These are phyloP conservation scores for Thera obeliscata DNA, from an alignment of 2,888 invertebrate species.

Conservation along the genomic window DNA sequence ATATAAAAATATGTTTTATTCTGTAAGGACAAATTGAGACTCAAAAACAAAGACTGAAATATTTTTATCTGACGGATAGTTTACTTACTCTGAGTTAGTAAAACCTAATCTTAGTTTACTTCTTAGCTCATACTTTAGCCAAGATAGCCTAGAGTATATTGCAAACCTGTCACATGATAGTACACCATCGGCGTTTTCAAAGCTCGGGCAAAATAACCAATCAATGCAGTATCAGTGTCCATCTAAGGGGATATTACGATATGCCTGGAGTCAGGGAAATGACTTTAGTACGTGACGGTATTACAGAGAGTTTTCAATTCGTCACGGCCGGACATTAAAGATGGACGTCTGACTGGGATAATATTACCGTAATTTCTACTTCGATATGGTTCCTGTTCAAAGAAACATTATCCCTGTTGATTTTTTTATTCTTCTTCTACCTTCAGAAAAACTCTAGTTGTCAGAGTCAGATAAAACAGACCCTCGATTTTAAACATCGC, in stretches of 20 bases:
- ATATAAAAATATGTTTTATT: too few relatives aligned
- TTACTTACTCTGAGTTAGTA: too few relatives aligned
- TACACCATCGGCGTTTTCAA: background rate
- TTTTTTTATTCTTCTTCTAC: background rate
- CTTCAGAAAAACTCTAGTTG: background rate
- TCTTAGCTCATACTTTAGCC: too few relatives aligned
- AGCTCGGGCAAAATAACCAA: constrained; percentile 12
- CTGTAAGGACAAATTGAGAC: too few relatives aligned
- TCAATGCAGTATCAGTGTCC: constrained; percentile 11
- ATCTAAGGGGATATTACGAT: constrained; percentile 28
- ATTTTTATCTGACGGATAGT: too few relatives aligned
- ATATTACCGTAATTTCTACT: constrained; percentile 28
- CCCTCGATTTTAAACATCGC: too few relatives aligned
- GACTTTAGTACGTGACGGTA: constrained; percentile 59
- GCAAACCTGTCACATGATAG: background rate
- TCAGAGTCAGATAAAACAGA: too few relatives aligned
- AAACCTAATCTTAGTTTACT: too few relatives aligned
- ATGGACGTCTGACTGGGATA: constrained; percentile 32
- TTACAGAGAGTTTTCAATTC: constrained; percentile 65
- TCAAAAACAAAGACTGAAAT: too few relatives aligned
- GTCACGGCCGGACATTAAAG: constrained; percentile 56
- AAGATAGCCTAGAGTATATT: too few relatives aligned
- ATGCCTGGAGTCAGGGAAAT: constrained; percentile 46
- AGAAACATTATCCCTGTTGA: background rate
- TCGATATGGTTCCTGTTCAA: background rate